Evolutionary conservation across 1,140 invertebrate species (phyloP), one percentile per base, ranked within the genome.

Genomic region (Panonychus citri): DNA sequence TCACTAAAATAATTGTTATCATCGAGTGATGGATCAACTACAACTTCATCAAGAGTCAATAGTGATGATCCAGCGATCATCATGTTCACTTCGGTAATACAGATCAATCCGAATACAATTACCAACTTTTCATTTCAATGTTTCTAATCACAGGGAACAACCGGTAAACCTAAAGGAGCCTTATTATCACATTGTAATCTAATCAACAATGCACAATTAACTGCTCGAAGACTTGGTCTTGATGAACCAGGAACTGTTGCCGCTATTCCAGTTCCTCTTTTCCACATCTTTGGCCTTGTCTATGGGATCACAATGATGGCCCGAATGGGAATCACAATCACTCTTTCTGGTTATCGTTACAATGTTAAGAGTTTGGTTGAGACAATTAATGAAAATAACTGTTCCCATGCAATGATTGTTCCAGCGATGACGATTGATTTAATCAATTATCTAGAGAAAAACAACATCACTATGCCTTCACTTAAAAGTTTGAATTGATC

Each of bases 221-320:
- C 75, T 48, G 79, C 77, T 0, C 68, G 71, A 54, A 73, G 82
- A 58, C 67, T 77, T n/a, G 72, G 74, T 43, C 15, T 55, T 4
- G 37, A 30, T 26, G 49, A 71, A 52, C 69, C 69, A 61, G 68
- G 59, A 55, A 62, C 37, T 30, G 30, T 46, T 28, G 64, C 85
- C 43, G 88, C 85, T 64, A 64, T 81, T 0, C 80, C 88, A 68
- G 82, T 87, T 0, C 91, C 91, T 0, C 73, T 95, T 17, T 97
- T 95, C 66, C 93, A 98, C 66, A 88, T 82, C 17, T 88, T 83
- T 66, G 90, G 85, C 0, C 78, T 81, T 28, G 74, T 83, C 1
- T 72, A 81, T 42, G 85, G 80, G 0, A 69, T 79, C 55, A 61
- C 85, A 1, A 68, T 65, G 1, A 58, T 58, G 59, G 8, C n/a